Percentiles rank a stretch among this genome's conserved stretches.
These are phyloP conservation scores for Mythimna vitellina DNA, from an alignment of 2,888 invertebrate species.

Conservation along the genomic window DNA sequence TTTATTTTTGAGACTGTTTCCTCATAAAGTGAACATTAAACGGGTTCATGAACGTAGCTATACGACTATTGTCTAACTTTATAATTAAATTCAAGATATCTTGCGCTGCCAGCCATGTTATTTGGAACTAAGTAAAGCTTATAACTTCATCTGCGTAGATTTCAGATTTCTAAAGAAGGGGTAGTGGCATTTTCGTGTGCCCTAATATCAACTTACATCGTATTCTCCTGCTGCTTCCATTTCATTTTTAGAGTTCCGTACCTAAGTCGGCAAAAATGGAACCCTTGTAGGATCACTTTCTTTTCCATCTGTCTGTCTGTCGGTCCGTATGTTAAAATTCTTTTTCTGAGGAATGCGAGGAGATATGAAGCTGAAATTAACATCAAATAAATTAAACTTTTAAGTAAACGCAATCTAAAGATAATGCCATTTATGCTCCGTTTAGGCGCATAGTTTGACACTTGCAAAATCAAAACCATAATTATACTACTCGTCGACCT, in stretches of 20 bases:
- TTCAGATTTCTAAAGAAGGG: conserved; percentile 18
- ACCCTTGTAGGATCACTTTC: no score
- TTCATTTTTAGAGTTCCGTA: neutral
- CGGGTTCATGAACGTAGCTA: conserved; percentile 53
- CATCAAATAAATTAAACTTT: no score
- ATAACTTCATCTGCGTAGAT: conserved; percentile 32
- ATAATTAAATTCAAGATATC: conserved; percentile 61
- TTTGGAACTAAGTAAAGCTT: conserved; percentile 40
- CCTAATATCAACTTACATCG: neutral
- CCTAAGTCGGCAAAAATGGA: no score
- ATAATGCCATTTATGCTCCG: no score
- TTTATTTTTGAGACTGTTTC: conserved; percentile 61
- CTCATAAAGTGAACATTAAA: conserved; percentile 62
- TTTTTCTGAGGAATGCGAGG: no score
- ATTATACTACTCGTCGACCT: no score
- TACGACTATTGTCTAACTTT: conserved; percentile 56
- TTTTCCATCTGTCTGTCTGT: no score
- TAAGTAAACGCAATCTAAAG: no score
- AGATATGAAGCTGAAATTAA: no score
- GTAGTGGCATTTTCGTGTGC: neutral
- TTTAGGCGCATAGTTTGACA: no score
- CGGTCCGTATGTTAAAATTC: no score
- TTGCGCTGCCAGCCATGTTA: conserved; percentile 38
- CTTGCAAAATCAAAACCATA: no score
- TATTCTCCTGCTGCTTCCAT: conserved; percentile 2